Evolutionary conservation across 2,797 vertebrate genomes (phyloP), one percentile per base, ranked within the genome.

Genomic region (Chloroceryle amazona): DNA sequence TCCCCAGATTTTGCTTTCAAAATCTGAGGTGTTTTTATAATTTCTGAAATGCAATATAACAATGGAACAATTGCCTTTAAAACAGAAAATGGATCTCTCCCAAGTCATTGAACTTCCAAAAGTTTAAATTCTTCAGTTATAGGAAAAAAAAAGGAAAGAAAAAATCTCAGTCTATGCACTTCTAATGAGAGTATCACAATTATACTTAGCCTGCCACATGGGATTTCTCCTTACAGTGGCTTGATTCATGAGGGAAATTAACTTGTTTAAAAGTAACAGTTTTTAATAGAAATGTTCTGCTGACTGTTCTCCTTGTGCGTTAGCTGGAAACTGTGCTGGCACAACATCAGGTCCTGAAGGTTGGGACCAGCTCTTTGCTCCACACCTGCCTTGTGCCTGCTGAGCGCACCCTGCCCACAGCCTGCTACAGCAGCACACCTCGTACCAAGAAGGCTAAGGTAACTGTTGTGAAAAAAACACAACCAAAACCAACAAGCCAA

Each of bases 161-260:
- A 46, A 28, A 47, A 25, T 6, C 18, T 76, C 72, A 54, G 35
- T 58, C 79, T 75, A 73, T 92, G 75, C 75, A 52, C 46, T 91
- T 75, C 84, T 90, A 96, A 86, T 29, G 25, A 81, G 82, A 79
- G 39, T 33, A 83, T 58, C 91, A 81, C 73, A 91, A 86, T 91
- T 86, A 81, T 72, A n/a, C 76, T 81, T 74, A 42, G 68, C 41
- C 72, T 81, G 58, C 46, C 88, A 54, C 46, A 6, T 0, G 82
- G 94, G 93, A 86, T 81, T 96, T 88, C 68, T 86, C 58, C 70
- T 93, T 88, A 65, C 82, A 33, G 73, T 25, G 76, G 33, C 57
- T 93, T 81, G 72, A 81, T 94, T 78, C 84, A 82, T 51, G 57
- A 52, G 81, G 91, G 87, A 95, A 96, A 95, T 96, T 65, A 95